Conservation (phyloP, 2,113 vertebrate species). For the Columbina picui region DNA sequence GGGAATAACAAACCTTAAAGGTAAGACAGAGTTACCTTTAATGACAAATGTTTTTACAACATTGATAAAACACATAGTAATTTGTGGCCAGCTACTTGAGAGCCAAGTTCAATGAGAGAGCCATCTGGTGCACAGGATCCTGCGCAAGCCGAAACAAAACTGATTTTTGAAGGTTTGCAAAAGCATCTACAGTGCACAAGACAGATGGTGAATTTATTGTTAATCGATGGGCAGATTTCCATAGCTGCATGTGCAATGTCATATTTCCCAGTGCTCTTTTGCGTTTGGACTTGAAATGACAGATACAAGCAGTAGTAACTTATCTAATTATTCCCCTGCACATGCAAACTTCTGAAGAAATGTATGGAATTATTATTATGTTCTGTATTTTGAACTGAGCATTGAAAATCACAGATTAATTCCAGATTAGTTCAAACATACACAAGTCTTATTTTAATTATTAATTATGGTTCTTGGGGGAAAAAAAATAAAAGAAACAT, state of each 20-base stretch:
- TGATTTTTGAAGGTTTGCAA: not conserved
- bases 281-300: not conserved
- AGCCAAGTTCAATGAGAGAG: not conserved
- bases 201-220: not conserved
- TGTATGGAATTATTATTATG: not conserved
- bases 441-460: not conserved
- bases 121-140: constrained; percentile 10
- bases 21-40: not conserved
- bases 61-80: not conserved
- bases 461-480: not conserved
- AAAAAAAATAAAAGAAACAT: not conserved
- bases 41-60: not conserved
- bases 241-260: not conserved
- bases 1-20: not conserved
- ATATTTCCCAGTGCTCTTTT: not conserved
- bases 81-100: not conserved
- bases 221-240: not conserved
- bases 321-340: not conserved
- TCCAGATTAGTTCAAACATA: not conserved
- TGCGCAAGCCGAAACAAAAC: not conserved
- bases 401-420: not conserved
- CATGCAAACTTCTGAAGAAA: not conserved
- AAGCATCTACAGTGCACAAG: not conserved
- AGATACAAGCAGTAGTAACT: not conserved
- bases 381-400: not conserved